phyloP scores from a whole-genome alignment of 2,113 vertebrate species.

The Nansenia antarctica region DNA sequence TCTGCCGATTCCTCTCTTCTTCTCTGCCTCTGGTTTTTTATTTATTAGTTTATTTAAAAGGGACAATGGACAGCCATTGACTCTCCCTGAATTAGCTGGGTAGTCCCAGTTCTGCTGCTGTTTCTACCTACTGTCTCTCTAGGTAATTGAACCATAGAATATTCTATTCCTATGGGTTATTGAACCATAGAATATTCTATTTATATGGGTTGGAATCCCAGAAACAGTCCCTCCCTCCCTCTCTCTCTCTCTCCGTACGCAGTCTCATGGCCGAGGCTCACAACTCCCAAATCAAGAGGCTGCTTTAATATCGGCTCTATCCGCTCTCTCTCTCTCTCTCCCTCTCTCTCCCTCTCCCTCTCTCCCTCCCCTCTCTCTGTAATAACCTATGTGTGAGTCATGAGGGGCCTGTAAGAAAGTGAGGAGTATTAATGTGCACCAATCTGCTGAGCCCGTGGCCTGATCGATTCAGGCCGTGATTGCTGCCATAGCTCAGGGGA shows the following conservation, averaged over 20 bases:
- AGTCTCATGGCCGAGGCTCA: too few relatives aligned
- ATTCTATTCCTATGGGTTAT: too few relatives aligned
- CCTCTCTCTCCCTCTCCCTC: neutral
- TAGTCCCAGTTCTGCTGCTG: too few relatives aligned
- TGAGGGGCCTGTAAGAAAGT: neutral
- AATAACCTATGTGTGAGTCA: slow-evolving; percentile 4
- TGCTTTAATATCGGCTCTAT: neutral
- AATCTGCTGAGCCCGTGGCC: neutral
- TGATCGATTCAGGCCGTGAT: neutral
- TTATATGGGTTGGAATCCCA: too few relatives aligned
- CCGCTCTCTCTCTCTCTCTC: neutral
- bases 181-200: too few relatives aligned
- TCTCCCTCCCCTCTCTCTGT: neutral
- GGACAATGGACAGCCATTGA: too few relatives aligned
- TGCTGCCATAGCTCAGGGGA: neutral
- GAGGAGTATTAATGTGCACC: neutral
- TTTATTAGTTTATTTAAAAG: too few relatives aligned
- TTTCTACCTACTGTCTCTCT: too few relatives aligned
- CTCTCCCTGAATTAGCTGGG: too few relatives aligned
- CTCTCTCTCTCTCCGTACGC: neutral
- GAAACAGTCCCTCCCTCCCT: neutral
- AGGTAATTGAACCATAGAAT: too few relatives aligned
- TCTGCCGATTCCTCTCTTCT: too few relatives aligned
- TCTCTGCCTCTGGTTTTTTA: too few relatives aligned
- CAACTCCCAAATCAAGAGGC: neutral